phyloP scores from a whole-genome alignment of 2,797 vertebrate genomes.

The Poeciliopsis turneri region DNA sequence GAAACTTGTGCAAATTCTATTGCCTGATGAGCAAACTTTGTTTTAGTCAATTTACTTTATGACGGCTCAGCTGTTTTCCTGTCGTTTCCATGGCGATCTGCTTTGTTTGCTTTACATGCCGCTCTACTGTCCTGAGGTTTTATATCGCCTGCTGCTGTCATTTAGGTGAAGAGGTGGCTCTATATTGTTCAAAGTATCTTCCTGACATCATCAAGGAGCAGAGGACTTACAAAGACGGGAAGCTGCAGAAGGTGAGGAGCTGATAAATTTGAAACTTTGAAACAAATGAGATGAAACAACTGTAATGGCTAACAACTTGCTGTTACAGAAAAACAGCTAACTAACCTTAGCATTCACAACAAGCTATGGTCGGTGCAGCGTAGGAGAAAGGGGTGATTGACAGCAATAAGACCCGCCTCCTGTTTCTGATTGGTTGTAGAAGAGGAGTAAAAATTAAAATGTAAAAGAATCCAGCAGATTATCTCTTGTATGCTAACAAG shows the following conservation, averaged over 20 bases:
- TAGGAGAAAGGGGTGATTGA: too few relatives aligned
- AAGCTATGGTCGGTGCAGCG: too few relatives aligned
- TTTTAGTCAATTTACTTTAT: background rate
- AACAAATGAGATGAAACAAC: too few relatives aligned
- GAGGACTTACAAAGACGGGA: slow-evolving; percentile 95
- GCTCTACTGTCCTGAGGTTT: background rate
- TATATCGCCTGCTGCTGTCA: background rate
- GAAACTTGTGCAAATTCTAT: background rate
- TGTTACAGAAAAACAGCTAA: too few relatives aligned
- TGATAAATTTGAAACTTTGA: background rate
- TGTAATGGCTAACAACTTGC: too few relatives aligned
- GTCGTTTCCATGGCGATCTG: background rate
- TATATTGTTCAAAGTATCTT: slow-evolving; percentile 98
- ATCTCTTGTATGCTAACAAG: too few relatives aligned
- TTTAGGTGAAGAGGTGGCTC: slow-evolving; percentile 95
- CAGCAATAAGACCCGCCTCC: too few relatives aligned
- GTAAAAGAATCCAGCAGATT: too few relatives aligned
- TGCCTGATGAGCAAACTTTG: background rate
- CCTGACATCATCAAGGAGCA: slow-evolving; percentile 97
- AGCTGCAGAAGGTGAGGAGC: slow-evolving; percentile 91
- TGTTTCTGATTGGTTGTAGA: too few relatives aligned
- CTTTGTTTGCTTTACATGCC: slow-evolving; percentile 21
- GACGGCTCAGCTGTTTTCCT: background rate
- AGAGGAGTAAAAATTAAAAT: too few relatives aligned
- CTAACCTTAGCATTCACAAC: too few relatives aligned